Evolutionary conservation across 2,113 vertebrate genomes (phyloP).

Genomic region (Cyphomyrus discorhynchus): DNA sequence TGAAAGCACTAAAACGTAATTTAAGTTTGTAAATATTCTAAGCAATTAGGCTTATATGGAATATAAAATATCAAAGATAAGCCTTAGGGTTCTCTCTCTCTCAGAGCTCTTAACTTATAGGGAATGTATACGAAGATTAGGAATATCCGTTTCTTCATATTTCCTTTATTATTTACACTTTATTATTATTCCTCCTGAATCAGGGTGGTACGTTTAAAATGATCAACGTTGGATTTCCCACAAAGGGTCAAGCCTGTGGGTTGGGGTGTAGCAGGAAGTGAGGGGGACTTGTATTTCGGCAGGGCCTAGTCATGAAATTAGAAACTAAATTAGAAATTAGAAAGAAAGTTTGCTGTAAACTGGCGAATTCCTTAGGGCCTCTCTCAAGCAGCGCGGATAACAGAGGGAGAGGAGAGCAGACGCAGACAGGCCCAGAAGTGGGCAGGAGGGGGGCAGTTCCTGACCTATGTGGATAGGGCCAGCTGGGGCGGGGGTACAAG

Average conservation of each 20-base stretch:
- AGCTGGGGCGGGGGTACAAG: conserved; percentile 22
- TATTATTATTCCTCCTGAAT: background rate
- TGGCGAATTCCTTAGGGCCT: conserved; percentile 63
- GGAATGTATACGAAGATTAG: background rate
- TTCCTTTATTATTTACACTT: background rate
- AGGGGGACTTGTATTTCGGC: conserved; percentile 33
- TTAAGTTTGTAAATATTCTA: conserved; percentile 33
- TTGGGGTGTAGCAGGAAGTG: conserved; percentile 47
- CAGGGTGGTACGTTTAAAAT: background rate
- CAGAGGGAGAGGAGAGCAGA: conserved; percentile 86
- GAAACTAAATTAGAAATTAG: too few relatives aligned
- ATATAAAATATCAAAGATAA: conserved; percentile 46
- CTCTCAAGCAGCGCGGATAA: conserved; percentile 76
- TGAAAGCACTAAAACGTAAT: conserved; percentile 40
- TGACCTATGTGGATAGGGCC: conserved; percentile 17
- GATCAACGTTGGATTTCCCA: background rate
- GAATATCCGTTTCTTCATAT: background rate
- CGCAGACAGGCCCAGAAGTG: conserved; percentile 70
- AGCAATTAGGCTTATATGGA: conserved; percentile 32
- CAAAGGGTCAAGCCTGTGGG: conserved; percentile 30
- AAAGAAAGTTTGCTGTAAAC: conserved; percentile 65
- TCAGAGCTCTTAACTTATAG: conserved; percentile 4
- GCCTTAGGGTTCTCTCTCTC: conserved; percentile 28
- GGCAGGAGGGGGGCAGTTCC: conserved; percentile 30
- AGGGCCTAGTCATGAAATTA: conserved; percentile 53